Evolutionary conservation across 2,797 vertebrate species (phyloP), one percentile per base, ranked within the genome.

Genomic region (Tokudaia muenninki): DNA sequence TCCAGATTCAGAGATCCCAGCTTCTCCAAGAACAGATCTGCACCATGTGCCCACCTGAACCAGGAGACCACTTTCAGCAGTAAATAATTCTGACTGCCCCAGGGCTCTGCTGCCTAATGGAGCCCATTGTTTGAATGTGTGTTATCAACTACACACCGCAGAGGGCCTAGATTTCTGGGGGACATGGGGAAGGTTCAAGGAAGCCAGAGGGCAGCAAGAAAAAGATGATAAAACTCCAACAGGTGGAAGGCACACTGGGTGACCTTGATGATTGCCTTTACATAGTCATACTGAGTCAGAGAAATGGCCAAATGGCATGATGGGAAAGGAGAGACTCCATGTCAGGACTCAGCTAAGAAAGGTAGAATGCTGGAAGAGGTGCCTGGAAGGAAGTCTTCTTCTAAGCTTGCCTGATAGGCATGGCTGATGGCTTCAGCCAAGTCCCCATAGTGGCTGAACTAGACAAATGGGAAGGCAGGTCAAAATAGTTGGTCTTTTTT

Each of bases 361-460:
- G 50, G 31, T 10, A 61, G 22, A 47, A 17, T 84, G n/a, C 52
- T 50, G 16, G 70, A 81, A 41, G 74, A 70, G 7, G 21, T 41
- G 26, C n/a, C 47, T 44, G 6, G 24, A 6, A 87, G 16, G 8
- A 29, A 77, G 72, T 17, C 22, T 44, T 88, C 67, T 67, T 87
- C 87, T 50, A 75, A 59, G 61, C 13, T 37, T 61, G 41, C 83
- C 52, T 41, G 34, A 19, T 34, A 84, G 72, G 21, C 17, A 55
- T 21, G 29, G 41, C 14, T 34, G 3, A 0, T 1, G 44, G 47
- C 1, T 21, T 4, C 65, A 41, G 14, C 1, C 17, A 16, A 67
- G 78, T 22, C 8, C 24, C 79, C 44, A 1, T 4, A 50, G 55
- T 14, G 9, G 37, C 37, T 63, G 50, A 8, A 13, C 37, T 41